Base-by-base conservation (phyloP, 2,113 vertebrate species). In the Rana temporaria region DNA sequence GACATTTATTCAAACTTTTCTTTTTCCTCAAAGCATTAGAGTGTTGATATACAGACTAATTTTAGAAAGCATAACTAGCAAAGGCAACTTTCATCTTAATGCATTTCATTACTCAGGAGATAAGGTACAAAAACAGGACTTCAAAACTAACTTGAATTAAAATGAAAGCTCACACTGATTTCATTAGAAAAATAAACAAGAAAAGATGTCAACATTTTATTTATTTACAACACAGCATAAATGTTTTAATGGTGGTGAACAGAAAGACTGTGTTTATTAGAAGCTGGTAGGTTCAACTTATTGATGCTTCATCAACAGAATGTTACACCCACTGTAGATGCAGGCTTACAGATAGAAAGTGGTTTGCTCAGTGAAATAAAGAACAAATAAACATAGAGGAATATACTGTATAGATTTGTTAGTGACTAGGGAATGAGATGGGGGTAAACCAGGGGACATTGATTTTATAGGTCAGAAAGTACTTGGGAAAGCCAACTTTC, bases 1-100 rank as follows among this genome's bases (percentile, higher is more conserved):
- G 12, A 55, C 55, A 55, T 71, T 11, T 53, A 71, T 71, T 53
- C 20, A 8, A 16, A 55, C 55, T 22, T 9, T 71, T 71, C 30
- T 16, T 55, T 26, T 71, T 71, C 55, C 48, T 71, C 22, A 71
- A 55, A 71, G 69, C 22, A 55, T 71, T 71, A 26, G 52, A 18
- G 48, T 71, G 18, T 52, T 71, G 69, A 71, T 52, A 55, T 56
- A 11, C 26, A 55, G 48, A 6, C 42, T 71, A 55, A 71, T 71
- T 71, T 71, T 71, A 71, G 69, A 55, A 71, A 55, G 48, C 48
- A 71, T 71, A 71, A 55, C 69, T 71, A 26, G 20, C 48, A 71
- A 24, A 71, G 55, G 26, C 69, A 71, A 30, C 69, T 71, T 71
- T 71, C 69, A 71, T 71, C 48, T 71, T 55, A 30, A 48, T 30